Percentiles rank a stretch among this genome's conserved stretches.
Conservation (phyloP, 2,797 vertebrate species). For the Darevskia mixta region DNA sequence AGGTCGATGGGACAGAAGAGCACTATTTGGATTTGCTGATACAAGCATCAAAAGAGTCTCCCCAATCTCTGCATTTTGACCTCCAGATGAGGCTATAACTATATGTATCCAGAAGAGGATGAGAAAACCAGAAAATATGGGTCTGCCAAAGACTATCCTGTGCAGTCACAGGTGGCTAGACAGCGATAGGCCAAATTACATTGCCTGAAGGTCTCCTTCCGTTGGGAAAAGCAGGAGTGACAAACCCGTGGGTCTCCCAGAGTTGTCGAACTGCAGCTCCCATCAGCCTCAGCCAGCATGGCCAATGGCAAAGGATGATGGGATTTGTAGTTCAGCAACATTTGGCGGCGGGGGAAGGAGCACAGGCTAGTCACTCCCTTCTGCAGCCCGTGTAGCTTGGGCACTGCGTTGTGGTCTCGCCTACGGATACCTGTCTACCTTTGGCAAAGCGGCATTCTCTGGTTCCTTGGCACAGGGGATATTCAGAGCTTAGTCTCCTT, state of each 20-base stretch:
- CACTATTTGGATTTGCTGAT: not conserved
- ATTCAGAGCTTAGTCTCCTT: not conserved
- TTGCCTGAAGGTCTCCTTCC: not conserved
- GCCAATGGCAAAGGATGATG: no score
- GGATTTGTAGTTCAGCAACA: not conserved
- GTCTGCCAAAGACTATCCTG: not conserved
- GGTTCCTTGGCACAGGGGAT: no score
- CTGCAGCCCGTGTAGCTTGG: no score
- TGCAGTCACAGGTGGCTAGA: no score
- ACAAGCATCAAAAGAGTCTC: not conserved
- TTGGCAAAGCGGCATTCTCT: no score
- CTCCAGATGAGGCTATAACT: not conserved
- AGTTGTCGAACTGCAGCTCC: no score
- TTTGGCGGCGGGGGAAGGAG: no score
- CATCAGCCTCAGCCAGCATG: no score
- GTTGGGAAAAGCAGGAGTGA: not conserved
- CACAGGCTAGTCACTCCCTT: no score
- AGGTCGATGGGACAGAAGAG: not conserved
- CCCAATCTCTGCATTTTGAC: not conserved
- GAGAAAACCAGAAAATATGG: not conserved
- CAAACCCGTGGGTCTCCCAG: not conserved
- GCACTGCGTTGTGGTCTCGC: no score
- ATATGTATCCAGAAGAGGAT: not conserved
- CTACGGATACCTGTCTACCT: no score
- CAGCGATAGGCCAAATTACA: not conserved